These are phyloP conservation scores for Hipposideros larvatus DNA, from an alignment of 2,797 vertebrate species.

Conservation along the genomic window DNA sequence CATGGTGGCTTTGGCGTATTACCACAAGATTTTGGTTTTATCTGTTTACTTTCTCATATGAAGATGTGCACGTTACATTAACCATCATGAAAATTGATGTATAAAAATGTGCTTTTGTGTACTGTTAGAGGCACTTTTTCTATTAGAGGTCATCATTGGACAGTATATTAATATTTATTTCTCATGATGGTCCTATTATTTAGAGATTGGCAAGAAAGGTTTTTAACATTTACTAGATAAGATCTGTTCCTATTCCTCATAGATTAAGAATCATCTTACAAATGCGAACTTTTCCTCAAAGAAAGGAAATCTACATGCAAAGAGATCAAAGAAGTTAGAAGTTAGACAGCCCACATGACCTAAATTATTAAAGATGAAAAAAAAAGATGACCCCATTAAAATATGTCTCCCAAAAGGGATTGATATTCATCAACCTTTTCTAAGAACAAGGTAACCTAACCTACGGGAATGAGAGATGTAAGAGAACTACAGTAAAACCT, in stretches of 20 bases:
- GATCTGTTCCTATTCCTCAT: background rate
- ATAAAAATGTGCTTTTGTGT: background rate
- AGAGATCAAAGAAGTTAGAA: background rate
- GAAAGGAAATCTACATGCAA: background rate
- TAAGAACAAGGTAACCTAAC: background rate
- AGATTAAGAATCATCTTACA: background rate
- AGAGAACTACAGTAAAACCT: background rate
- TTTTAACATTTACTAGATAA: slow-evolving; percentile 6
- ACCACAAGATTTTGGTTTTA: background rate
- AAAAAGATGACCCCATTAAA: background rate
- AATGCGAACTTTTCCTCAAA: background rate
- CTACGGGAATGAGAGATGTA: background rate
- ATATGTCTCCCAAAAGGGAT: background rate
- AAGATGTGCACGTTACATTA: background rate
- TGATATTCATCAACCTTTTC: background rate
- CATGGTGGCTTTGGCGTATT: background rate
- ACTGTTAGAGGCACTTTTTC: background rate
- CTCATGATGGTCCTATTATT: background rate
- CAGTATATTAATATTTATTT: background rate
- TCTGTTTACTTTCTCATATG: background rate
- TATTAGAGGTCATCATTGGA: background rate
- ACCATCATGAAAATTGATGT: background rate
- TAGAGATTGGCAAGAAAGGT: background rate
- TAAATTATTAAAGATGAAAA: background rate
- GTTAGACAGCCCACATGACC: background rate